These are phyloP conservation scores for Dendronephthya gigantea DNA, from an alignment of 64 coral and sea anemone genomes.

Conservation along the genomic window DNA sequence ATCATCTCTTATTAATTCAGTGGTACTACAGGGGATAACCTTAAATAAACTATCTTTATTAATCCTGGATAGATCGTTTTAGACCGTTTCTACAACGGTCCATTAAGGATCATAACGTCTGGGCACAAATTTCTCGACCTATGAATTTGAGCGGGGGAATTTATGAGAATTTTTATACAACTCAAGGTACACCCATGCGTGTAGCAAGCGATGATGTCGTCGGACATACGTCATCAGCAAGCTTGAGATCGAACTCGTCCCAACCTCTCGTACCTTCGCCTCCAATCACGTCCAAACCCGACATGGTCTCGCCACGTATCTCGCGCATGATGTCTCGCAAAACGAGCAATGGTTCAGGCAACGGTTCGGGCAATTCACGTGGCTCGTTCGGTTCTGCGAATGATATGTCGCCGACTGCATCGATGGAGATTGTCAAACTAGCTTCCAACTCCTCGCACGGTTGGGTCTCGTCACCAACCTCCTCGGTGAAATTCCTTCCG, in stretches of 20 bases:
- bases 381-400: neutral
- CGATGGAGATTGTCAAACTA: conserved; percentile 7
- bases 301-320: neutral
- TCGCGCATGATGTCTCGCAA: neutral
- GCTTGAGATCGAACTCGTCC: neutral
- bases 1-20: neutral
- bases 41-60: no score
- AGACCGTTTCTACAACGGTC: no score
- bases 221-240: neutral
- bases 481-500: conserved; percentile 4
- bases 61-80: no score
- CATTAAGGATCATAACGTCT: no score
- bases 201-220: neutral
- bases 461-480: conserved; percentile 15
- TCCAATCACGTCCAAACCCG: neutral
- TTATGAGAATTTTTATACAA: no score
- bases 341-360: neutral
- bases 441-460: neutral
- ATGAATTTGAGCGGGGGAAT: no score
- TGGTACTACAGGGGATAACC: neutral
- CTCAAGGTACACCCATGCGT: neutral
- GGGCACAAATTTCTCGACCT: no score
- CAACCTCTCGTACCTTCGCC: conserved; percentile 1
- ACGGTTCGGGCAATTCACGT: neutral
- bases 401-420: neutral